phyloP scores from a whole-genome alignment of 2,113 vertebrate genomes.

The Chascanopsetta lugubris region DNA sequence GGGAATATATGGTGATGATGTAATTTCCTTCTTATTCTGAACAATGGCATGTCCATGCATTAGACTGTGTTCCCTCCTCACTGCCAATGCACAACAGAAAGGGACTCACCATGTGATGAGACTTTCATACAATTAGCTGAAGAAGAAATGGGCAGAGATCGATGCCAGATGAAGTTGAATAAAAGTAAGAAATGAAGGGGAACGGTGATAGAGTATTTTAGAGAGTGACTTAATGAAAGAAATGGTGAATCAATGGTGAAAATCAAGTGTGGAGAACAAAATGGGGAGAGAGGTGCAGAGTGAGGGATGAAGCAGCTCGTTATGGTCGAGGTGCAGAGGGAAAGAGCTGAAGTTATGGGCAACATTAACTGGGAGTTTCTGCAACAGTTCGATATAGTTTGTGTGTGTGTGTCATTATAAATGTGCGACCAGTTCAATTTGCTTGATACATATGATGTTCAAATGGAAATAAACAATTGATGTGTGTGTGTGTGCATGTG shows the following conservation, averaged over 20 bases:
- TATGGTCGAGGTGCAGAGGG: slow-evolving; percentile 35
- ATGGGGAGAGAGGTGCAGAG: neutral
- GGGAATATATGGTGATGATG: neutral
- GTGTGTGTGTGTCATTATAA: slow-evolving; percentile 26
- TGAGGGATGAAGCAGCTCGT: slow-evolving; percentile 39
- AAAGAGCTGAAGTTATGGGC: slow-evolving; percentile 38
- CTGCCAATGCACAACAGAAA: neutral
- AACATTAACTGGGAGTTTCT: slow-evolving; percentile 46
- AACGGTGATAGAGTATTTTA: slow-evolving; percentile 13
- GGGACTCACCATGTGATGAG: neutral
- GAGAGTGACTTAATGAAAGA: slow-evolving; percentile 10
- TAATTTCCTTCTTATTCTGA: neutral
- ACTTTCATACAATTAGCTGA: neutral
- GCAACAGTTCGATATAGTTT: slow-evolving; percentile 22
- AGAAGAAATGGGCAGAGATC: neutral
- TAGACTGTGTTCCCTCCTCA: neutral
- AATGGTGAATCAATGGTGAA: slow-evolving; percentile 9
- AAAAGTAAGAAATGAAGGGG: neutral
- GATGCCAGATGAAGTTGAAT: neutral
- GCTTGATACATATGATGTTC: slow-evolving; percentile 28
- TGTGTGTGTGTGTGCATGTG: neutral
- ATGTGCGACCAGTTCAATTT: slow-evolving; percentile 44
- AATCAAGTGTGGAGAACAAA: neutral
- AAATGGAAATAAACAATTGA: slow-evolving; percentile 27
- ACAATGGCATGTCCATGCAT: neutral